Percentiles rank a stretch among this genome's conserved stretches.
phyloP scores from a whole-genome alignment of 2,113 vertebrate genomes.

The Aleadryas rufinucha region DNA sequence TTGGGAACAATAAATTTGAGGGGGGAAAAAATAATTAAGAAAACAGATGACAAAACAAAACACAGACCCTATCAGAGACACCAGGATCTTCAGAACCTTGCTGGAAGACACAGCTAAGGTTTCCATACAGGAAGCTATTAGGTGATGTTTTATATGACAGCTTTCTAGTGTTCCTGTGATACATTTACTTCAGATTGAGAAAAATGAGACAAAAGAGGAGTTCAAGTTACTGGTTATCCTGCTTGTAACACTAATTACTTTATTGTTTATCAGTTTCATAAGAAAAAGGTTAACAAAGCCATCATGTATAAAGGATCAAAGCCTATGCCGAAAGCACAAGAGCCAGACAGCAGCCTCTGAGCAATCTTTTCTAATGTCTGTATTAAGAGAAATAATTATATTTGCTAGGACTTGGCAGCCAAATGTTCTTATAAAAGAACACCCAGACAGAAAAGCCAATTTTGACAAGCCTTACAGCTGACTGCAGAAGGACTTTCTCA shows the following conservation, averaged over 20 bases:
- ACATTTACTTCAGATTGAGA: background rate
- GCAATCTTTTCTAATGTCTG: background rate
- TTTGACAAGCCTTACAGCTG: background rate
- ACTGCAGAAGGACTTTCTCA: background rate
- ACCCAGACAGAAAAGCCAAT: conserved; percentile 13
- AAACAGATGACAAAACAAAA: background rate
- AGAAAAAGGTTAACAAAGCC: background rate
- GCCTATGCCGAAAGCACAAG: background rate
- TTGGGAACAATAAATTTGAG: background rate
- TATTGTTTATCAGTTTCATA: background rate
- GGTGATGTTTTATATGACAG: background rate
- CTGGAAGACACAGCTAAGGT: background rate
- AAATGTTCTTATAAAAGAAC: conserved; percentile 4
- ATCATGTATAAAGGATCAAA: background rate
- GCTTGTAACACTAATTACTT: background rate
- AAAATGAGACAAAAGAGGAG: background rate
- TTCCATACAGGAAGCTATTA: background rate
- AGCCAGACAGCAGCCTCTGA: background rate
- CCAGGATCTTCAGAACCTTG: background rate
- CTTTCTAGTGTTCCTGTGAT: background rate
- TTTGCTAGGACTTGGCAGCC: conserved; percentile 18
- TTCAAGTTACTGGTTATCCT: background rate
- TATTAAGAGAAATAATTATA: conserved; percentile 6
- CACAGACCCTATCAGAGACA: background rate
- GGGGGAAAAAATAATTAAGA: background rate